Conservation (phyloP, 2,888 invertebrate genomes). For the Nephrotoma appendiculata region DNA sequence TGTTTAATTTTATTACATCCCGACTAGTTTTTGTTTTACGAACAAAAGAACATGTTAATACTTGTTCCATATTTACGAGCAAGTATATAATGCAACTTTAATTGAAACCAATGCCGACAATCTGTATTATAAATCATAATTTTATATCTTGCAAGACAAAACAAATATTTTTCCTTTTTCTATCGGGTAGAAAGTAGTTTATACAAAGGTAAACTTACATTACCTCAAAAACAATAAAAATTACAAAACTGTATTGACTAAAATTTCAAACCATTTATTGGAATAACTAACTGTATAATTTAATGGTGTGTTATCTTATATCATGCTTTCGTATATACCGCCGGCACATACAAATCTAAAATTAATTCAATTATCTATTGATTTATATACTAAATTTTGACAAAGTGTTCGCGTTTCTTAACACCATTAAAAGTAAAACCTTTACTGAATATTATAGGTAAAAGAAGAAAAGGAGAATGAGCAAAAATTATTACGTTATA, state of each 20-base stretch:
- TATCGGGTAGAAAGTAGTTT: background rate
- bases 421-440: background rate
- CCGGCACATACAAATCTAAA: background rate
- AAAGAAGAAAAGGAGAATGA: background rate
- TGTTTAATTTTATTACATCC: background rate
- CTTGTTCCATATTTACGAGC: background rate
- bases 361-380: background rate
- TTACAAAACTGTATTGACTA: background rate
- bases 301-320: background rate
- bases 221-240: background rate
- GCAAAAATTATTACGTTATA: background rate
- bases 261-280: background rate
- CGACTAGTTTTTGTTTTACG: background rate
- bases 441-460: background rate
- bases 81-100: background rate
- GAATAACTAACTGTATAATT: background rate
- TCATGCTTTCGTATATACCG: background rate
- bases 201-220: background rate
- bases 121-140: background rate
- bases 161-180: background rate
- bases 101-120: background rate
- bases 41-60: background rate
- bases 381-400: background rate
- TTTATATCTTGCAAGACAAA: background rate
- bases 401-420: background rate